Evolutionary conservation across 2,797 vertebrate species (phyloP), one percentile per base, ranked within the genome.

Genomic region (Artibeus jamaicensis): DNA sequence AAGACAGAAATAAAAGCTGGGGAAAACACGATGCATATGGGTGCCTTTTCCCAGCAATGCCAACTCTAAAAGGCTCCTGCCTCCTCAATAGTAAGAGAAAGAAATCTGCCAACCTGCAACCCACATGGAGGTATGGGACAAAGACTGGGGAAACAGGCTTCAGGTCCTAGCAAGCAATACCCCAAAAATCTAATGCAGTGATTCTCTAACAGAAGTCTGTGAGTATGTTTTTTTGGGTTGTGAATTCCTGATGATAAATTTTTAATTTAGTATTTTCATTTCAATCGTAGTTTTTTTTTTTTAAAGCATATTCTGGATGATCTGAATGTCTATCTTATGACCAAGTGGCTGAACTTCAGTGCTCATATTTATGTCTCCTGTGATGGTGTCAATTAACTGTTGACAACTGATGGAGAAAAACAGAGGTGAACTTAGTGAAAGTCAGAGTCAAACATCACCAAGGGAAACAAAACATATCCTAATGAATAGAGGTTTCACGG

Each of bases 241-340:
- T 48, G 73, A 89, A 16, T 70, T 79, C 24, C 46, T 39, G 1
- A 78, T 53, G 62, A 87, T 65, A 78, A 90, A 57, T 37, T 93
- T 97, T 92, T 89, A 79, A 81, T 24, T 91, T 79, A 90, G 26
- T 86, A 48, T 42, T 90, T 93, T 92, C 71, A 85, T 82, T 93
- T 94, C 24, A 2, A 83, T 79, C 37, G 55, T 0, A 82, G 46
- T 21, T 12, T 71, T 42, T 55, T 55, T 85, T 90, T 39, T 59
- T 10, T 3, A 16, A 86, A 86, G 32, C 37, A 84, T 67, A 78
- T 70, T 94, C 59, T 42, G 26, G 26, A 84, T 86, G 65, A 91
- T 44, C 0, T 87, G 37, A 91, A 89, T 74, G 37, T 85, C 5
- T 6, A 65, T 32, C 55, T 86, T 94, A 96, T 78, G 29, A 86